phyloP scores from a whole-genome alignment of 2,888 invertebrate genomes.

The Augiades crinisus region DNA sequence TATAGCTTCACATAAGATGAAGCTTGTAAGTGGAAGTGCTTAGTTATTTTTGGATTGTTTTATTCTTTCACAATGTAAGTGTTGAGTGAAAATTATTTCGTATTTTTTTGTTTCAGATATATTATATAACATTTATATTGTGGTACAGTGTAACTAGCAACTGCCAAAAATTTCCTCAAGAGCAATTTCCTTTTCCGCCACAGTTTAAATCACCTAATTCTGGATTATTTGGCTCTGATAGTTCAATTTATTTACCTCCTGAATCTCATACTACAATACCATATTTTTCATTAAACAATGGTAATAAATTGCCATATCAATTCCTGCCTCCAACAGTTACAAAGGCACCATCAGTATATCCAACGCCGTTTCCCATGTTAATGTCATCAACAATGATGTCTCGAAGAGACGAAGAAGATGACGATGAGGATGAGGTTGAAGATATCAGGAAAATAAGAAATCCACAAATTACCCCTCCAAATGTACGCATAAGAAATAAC shows the following conservation, averaged over 20 bases:
- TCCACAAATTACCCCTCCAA: constrained; percentile 36
- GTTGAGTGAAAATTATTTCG: constrained; percentile 14
- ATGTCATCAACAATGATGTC: constrained; percentile 54
- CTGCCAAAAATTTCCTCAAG: constrained; percentile 50
- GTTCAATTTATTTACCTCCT: constrained; percentile 62
- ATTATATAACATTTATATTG: constrained; percentile 48
- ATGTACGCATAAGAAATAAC: constrained; percentile 40
- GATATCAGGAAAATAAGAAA: constrained; percentile 33
- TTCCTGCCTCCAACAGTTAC: constrained; percentile 60
- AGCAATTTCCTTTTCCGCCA: constrained; percentile 58
- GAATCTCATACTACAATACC: constrained; percentile 62
- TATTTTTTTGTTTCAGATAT: constrained; percentile 57
- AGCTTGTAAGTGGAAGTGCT: constrained; percentile 72
- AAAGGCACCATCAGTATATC: constrained; percentile 55
- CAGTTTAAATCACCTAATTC: constrained; percentile 55
- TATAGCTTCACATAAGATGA: constrained; percentile 69
- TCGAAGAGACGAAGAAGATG: constrained; percentile 48
- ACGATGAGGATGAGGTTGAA: constrained; percentile 44
- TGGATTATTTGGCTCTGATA: constrained; percentile 52
- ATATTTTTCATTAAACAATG: constrained; percentile 57
- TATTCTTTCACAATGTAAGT: constrained; percentile 25
- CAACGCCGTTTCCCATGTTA: constrained; percentile 56
- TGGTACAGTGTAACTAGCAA: constrained; percentile 44
- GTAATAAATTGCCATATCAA: constrained; percentile 57
- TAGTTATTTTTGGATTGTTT: constrained; percentile 27